These are phyloP conservation scores for Ctenopoma kingsleyae DNA, from an alignment of 2,797 vertebrate species.

Conservation along the genomic window DNA sequence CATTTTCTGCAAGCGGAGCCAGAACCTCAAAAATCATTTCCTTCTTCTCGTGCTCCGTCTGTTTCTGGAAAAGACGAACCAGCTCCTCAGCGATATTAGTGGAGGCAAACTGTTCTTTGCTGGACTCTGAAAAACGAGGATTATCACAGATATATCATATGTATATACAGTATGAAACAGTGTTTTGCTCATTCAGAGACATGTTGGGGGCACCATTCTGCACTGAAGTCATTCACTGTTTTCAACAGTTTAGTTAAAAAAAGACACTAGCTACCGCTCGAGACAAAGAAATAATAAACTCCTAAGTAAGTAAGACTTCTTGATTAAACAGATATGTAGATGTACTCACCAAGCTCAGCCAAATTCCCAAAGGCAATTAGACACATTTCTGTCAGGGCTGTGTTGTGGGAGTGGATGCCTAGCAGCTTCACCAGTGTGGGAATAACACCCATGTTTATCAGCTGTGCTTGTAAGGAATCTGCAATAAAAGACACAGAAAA, in stretches of 20 bases:
- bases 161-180: neutral
- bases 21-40: constrained; percentile 99
- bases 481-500: constrained; percentile 37
- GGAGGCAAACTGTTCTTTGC: constrained; percentile 97
- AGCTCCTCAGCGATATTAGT: constrained; percentile 96
- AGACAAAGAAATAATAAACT: neutral
- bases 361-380: constrained; percentile 98
- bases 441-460: constrained; percentile 98
- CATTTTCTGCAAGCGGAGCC: constrained; percentile 98
- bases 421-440: constrained; percentile 97
- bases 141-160: neutral
- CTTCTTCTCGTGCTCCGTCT: constrained; percentile 96
- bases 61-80: constrained; percentile 96
- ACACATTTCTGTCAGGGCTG: constrained; percentile 98
- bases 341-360: constrained; percentile 94
- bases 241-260: neutral
- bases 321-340: neutral
- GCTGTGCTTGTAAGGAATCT: constrained; percentile 98
- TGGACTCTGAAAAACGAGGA: constrained; percentile 78
- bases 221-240: neutral
- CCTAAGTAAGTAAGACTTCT: neutral
- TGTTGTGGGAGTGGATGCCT: constrained; percentile 94
- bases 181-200: neutral
- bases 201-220: neutral
- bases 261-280: no score